These are phyloP conservation scores for Epizoanthus ramosus DNA, from an alignment of 92 coral and sea anemone genomes.

Conservation along the genomic window DNA sequence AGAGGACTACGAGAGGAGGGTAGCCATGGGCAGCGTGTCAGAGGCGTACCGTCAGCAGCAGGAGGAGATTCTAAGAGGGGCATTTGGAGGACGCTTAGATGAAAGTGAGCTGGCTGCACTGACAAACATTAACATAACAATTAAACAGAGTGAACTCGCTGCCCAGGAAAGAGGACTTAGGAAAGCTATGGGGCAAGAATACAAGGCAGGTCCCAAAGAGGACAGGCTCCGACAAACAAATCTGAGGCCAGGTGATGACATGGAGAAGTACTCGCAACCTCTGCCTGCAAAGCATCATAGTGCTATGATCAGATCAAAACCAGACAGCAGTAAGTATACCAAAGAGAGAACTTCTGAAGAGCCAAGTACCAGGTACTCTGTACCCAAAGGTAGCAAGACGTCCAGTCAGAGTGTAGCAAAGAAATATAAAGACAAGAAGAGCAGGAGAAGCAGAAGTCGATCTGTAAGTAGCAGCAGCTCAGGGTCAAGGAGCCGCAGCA, in stretches of 20 bases:
- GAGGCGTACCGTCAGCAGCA: conserved; percentile 25
- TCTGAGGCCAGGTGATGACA: not conserved
- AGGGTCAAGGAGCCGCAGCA: conserved; percentile 65
- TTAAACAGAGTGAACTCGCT: conserved; percentile 22
- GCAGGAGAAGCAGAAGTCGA: conserved; percentile 47
- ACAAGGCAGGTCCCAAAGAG: not conserved
- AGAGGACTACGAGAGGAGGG: not conserved
- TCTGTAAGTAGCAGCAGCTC: conserved; percentile 68
- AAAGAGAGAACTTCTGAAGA: not conserved
- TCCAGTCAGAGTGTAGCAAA: not conserved
- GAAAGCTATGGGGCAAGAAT: not conserved
- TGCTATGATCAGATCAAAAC: not conserved
- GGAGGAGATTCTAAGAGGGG: conserved; percentile 28
- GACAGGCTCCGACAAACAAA: not conserved
- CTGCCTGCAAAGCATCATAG: not conserved
- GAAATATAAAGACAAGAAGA: conserved; percentile 2
- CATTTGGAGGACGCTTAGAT: conserved; percentile 31
- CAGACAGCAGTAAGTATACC: not conserved
- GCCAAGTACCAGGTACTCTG: not conserved
- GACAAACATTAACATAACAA: conserved; percentile 36
- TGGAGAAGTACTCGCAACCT: not conserved
- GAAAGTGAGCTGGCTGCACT: conserved; percentile 35
- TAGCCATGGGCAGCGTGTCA: not conserved
- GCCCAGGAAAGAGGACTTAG: not conserved
- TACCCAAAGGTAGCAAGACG: conserved; percentile 1